A percentile compares a stretch with the other conserved stretches of the same genome.
phyloP scores from a whole-genome alignment of 2,888 invertebrate genomes.

The Arge pagana region DNA sequence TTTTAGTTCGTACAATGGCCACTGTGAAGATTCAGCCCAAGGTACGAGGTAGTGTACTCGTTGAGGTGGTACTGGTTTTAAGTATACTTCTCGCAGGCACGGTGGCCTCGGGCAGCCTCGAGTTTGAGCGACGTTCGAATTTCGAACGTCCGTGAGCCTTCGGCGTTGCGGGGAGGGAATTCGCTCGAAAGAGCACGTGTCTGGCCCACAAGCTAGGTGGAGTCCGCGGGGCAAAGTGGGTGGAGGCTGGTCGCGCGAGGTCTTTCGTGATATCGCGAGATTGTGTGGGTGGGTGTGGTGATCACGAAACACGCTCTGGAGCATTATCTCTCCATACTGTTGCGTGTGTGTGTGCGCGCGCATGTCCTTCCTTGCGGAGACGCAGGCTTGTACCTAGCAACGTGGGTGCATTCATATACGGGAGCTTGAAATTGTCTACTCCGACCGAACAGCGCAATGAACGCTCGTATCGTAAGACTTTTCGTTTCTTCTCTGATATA shows the following conservation, averaged over 20 bases:
- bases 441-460: no score
- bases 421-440: no score
- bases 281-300: slow-evolving; percentile 5
- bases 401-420: slow-evolving; percentile 13
- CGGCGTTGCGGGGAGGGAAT: slow-evolving; percentile 11
- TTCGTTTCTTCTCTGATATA: no score
- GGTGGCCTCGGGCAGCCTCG: background rate
- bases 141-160: background rate
- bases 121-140: background rate
- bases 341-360: slow-evolving; percentile 34
- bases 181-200: slow-evolving; percentile 44
- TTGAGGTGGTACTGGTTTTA: background rate
- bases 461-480: no score
- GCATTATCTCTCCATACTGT: slow-evolving; percentile 30
- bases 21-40: slow-evolving; percentile 24
- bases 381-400: background rate
- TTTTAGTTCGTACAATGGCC: slow-evolving; percentile 14
- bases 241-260: slow-evolving; percentile 51
- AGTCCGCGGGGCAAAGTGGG: slow-evolving; percentile 54
- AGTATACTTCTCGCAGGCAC: background rate
- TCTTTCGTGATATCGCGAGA: slow-evolving; percentile 35
- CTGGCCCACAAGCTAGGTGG: slow-evolving; percentile 51
- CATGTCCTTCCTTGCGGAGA: slow-evolving; percentile 8
- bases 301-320: slow-evolving; percentile 6
- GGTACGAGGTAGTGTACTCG: slow-evolving; percentile 10